phyloP scores from a whole-genome alignment of 2,113 vertebrate species.

The Telmatochromis sp. region DNA sequence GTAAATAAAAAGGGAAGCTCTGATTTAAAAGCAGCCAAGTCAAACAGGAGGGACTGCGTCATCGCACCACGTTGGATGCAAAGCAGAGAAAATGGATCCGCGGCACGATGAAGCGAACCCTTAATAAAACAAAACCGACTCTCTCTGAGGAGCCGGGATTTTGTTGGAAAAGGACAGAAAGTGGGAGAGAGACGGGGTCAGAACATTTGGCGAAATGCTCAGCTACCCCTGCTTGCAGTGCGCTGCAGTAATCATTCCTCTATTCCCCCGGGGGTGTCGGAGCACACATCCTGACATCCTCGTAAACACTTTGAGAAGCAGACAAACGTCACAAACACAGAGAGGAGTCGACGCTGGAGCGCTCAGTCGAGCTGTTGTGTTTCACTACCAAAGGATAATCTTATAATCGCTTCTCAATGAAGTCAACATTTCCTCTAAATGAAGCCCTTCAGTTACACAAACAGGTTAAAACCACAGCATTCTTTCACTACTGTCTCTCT shows the following conservation, averaged over 20 bases:
- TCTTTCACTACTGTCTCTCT: neutral
- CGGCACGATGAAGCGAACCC: constrained; percentile 19
- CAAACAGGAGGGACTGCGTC: constrained; percentile 55
- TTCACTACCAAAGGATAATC: neutral
- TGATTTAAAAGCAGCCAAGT: constrained; percentile 68
- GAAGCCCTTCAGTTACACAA: neutral
- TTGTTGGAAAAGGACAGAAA: neutral
- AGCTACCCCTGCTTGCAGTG: constrained; percentile 16
- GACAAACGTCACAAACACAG: constrained; percentile 41
- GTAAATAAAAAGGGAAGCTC: constrained; percentile 55
- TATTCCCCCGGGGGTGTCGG: neutral
- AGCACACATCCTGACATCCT: constrained; percentile 56
- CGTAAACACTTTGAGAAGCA: constrained; percentile 57
- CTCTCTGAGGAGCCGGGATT: neutral
- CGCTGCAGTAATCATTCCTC: constrained; percentile 38
- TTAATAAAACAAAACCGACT: constrained; percentile 33
- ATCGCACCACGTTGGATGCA: constrained; percentile 34
- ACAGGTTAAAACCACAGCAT: neutral
- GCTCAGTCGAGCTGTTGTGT: neutral
- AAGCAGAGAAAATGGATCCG: constrained; percentile 19
- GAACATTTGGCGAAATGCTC: constrained; percentile 32
- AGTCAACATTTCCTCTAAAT: neutral
- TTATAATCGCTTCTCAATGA: neutral
- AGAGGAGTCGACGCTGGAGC: neutral
- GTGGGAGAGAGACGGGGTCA: neutral